These are phyloP conservation scores for Dicranocentrus wangi DNA, from an alignment of 2,888 invertebrate species.

Conservation along the genomic window DNA sequence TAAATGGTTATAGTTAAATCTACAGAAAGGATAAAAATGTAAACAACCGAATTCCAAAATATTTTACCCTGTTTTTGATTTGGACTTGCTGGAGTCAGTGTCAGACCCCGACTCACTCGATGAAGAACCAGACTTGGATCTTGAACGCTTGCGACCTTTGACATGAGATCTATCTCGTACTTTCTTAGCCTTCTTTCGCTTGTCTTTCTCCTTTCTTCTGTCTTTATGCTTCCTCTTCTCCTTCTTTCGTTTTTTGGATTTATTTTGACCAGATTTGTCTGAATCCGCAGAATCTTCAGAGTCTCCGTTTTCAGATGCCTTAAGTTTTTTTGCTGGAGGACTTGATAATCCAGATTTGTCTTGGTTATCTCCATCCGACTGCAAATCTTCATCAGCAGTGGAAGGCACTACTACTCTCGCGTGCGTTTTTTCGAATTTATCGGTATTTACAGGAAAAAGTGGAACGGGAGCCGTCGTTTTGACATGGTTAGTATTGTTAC, in stretches of 20 bases:
- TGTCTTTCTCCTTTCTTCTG: constrained; percentile 84
- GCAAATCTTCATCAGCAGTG: constrained; percentile 44
- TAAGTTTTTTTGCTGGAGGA: constrained; percentile 30
- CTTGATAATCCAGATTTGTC: constrained; percentile 17
- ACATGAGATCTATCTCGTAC: constrained; percentile 76
- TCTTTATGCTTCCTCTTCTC: constrained; percentile 77
- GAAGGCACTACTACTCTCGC: constrained; percentile 62
- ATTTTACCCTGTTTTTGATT: constrained; percentile 73
- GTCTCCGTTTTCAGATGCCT: constrained; percentile 59
- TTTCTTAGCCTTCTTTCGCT: constrained; percentile 78
- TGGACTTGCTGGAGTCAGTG: constrained; percentile 75
- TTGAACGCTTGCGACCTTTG: constrained; percentile 74
- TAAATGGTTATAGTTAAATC: too few species aligned
- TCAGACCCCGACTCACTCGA: constrained; percentile 47
- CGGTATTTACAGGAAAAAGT: constrained; percentile 1
- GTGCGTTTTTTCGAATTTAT: constrained; percentile 33
- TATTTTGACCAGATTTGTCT: constrained; percentile 58
- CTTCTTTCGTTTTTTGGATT: constrained; percentile 73
- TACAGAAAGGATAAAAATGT: too few species aligned
- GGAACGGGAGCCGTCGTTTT: constrained; percentile 32
- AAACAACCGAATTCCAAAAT: too few species aligned
- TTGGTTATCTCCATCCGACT: constrained; percentile 47
- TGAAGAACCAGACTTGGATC: constrained; percentile 55
- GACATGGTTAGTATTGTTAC: constrained; percentile 23
- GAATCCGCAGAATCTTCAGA: constrained; percentile 33